Base-by-base conservation (phyloP, 2,797 vertebrate species). In the Sylvilagus floridanus region DNA sequence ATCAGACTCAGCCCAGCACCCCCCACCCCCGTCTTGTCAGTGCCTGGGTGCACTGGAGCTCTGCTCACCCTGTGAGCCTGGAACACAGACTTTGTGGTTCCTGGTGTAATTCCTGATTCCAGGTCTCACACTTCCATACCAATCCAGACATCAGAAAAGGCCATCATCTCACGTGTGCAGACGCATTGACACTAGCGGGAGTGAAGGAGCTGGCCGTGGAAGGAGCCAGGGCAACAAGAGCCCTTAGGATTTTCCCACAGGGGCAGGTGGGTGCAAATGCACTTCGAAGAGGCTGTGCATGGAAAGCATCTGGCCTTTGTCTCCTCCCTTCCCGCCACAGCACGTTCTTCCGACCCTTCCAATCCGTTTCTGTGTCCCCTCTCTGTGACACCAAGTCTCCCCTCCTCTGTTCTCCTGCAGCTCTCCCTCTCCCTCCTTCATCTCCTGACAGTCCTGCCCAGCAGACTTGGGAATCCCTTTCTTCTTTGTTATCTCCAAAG, bases 41-140 rank as follows among this genome's bases (percentile, higher is more conserved):
- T 32, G 42, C 52, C n/a, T 50, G 63, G 14, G 7, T 7, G 7
- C 2, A 0, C 12, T 16, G 30, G 57, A 9, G 22, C 5, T 72
- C 57, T 30, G 68, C 24, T 50, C 24, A 12, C 26, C 52, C 42
- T 30, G 6, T 65, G 24, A 19, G 10, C 28, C 79, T 75, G 30
- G 37, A 42, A 1, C 24, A 4, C 14, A n/a, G 24, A 86, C 47
- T 17, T n/a, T 7, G 52, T 12, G 26, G 52, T 52, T 3, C 3
- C 5, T 72, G 1, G 28, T 32, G 0, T 10, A 54, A 2, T 7
- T 5, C 7, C 42, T 35, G 8, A 17, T 5, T 30, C 1, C 50
- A 37, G 52, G 9, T 10, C 26, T 94, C 71, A 22, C 11, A 8
- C 62, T 86, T 71, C 22, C 66, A 11, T 4, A 47, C 50, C 62